A percentile compares a stretch with the other conserved stretches of the same genome.
Evolutionary conservation across 2,113 vertebrate species (phyloP).

Genomic region (Mustela lutreola): DNA sequence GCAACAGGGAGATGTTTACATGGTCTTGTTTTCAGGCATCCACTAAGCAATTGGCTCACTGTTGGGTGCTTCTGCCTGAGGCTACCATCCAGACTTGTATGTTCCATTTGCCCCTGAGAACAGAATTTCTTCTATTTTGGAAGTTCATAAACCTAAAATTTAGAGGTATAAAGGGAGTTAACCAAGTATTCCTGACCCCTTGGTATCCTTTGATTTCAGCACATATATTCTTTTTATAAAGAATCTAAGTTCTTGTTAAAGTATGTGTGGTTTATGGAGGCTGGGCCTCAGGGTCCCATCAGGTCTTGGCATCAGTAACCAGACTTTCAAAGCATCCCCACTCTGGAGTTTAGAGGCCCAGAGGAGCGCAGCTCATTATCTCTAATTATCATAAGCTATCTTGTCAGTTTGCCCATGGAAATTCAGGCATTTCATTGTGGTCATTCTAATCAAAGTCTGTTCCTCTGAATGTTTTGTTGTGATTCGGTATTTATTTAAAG

Average conservation of each 20-base stretch:
- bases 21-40: conserved; percentile 31
- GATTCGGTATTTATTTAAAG: conserved; percentile 43
- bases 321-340: neutral
- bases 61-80: conserved; percentile 12
- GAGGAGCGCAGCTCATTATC: conserved; percentile 54
- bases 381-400: conserved; percentile 57
- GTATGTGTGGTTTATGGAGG: neutral
- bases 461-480: conserved; percentile 24
- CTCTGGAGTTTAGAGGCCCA: conserved; percentile 17
- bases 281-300: neutral
- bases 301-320: conserved; percentile 41
- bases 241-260: conserved; percentile 31
- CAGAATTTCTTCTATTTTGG: conserved; percentile 59
- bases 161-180: neutral
- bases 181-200: conserved; percentile 20
- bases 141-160: conserved; percentile 56
- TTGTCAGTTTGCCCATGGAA: conserved; percentile 36
- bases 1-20: conserved; percentile 32
- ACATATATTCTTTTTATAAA: conserved; percentile 59
- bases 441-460: conserved; percentile 6
- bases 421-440: conserved; percentile 18
- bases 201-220: conserved; percentile 35
- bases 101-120: conserved; percentile 44
- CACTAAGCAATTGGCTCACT: conserved; percentile 41
- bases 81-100: neutral